Conservation (phyloP, 2,797 vertebrate species). For the Neosilurus hyrtlii region DNA sequence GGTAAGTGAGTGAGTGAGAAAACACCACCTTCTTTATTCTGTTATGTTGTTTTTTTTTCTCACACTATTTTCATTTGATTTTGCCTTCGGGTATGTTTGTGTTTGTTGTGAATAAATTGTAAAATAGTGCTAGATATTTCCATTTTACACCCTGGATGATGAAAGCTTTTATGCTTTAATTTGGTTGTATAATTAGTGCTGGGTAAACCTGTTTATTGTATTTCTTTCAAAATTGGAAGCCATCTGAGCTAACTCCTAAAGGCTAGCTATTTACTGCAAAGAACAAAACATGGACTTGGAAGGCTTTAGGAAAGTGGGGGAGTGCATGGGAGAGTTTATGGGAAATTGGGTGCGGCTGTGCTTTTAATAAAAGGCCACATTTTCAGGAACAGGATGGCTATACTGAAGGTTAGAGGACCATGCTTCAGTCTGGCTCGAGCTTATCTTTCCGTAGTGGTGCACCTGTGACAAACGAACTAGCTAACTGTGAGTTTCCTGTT, state of each 20-base stretch:
- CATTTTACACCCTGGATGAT: not conserved
- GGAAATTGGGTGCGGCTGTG: constrained; percentile 32
- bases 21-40: no score
- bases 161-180: not conserved
- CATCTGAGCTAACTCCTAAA: not conserved
- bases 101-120: not conserved
- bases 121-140: not conserved
- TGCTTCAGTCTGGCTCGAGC: constrained; percentile 47
- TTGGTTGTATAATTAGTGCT: not conserved
- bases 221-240: not conserved
- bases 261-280: constrained; percentile 6
- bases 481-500: constrained; percentile 56
- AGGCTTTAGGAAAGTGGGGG: constrained; percentile 40
- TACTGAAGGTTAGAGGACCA: constrained; percentile 32
- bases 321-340: constrained; percentile 48
- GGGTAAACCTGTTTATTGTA: not conserved
- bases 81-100: no score
- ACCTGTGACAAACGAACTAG: constrained; percentile 54
- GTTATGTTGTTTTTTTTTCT: not conserved
- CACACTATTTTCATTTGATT: not conserved
- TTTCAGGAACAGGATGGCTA: constrained; percentile 47
- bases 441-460: constrained; percentile 50
- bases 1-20: no score
- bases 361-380: constrained; percentile 47
- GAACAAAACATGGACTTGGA: constrained; percentile 15